These are phyloP conservation scores for Caracal caracal DNA, from an alignment of 2,113 vertebrate genomes.

Conservation along the genomic window DNA sequence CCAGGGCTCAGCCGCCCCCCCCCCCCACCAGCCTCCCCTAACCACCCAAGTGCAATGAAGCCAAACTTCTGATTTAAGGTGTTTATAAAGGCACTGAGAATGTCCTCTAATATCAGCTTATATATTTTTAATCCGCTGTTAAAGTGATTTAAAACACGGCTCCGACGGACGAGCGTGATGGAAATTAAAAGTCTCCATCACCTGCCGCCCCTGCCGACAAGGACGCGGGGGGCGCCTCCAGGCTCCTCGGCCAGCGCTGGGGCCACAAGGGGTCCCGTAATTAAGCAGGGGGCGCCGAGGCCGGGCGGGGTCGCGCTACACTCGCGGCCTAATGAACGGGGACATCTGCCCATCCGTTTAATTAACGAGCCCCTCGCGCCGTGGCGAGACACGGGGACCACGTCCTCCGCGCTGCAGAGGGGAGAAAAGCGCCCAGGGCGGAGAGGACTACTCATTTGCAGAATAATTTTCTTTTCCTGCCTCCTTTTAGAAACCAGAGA, in stretches of 20 bases:
- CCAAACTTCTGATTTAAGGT: conserved; percentile 58
- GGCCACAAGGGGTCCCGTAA: not conserved
- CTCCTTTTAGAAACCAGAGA: not conserved
- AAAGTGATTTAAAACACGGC: conserved; percentile 53
- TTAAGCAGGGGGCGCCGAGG: not conserved
- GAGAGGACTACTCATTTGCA: not conserved
- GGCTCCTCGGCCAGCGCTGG: not conserved
- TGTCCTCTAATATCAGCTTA: conserved; percentile 35
- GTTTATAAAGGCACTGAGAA: conserved; percentile 47
- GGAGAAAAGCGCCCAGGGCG: fast-evolving
- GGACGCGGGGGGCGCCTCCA: not conserved
- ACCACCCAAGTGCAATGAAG: not conserved
- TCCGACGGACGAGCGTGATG: not conserved
- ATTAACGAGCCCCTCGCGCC: not conserved
- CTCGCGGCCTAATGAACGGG: not conserved
- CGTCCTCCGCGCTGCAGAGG: not conserved
- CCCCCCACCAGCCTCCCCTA: not conserved
- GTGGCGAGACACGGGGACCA: not conserved
- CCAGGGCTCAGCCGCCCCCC: not conserved
- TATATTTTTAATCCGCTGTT: conserved; percentile 70
- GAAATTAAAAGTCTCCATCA: conserved; percentile 64
- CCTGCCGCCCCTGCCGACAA: not conserved
- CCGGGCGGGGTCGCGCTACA: not conserved
- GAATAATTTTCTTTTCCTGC: not conserved
- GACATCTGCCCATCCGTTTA: conserved; percentile 34